Percentiles rank a stretch among this genome's conserved stretches.
Evolutionary conservation across 64 coral and sea anemone genomes (phyloP).

Genomic region (Trachythela sp.): DNA sequence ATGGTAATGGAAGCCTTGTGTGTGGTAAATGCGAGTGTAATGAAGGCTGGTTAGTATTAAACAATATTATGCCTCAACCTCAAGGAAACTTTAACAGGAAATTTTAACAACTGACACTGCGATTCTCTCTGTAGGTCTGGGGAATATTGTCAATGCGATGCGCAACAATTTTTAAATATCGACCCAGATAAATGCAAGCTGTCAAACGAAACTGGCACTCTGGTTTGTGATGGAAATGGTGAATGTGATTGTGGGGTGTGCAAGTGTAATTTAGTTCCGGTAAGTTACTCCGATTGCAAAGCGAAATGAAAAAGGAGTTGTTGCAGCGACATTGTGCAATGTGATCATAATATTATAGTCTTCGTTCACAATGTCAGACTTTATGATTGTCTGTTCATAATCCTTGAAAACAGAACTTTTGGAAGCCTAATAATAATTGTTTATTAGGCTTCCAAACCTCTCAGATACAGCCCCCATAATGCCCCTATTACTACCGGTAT

Average conservation of each 20-base stretch:
- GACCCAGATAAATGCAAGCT: background rate
- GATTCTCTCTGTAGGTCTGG: background rate
- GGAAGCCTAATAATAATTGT: too few relatives aligned
- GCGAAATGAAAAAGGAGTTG: background rate
- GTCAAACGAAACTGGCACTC: background rate
- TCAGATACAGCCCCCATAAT: too few relatives aligned
- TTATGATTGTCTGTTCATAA: too few relatives aligned
- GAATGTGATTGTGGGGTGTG: constrained; percentile 3
- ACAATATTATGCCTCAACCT: too few relatives aligned
- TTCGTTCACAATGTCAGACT: too few relatives aligned
- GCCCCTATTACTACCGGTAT: too few relatives aligned
- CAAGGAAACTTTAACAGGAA: too few relatives aligned
- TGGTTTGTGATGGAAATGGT: background rate
- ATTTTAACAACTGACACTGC: too few relatives aligned
- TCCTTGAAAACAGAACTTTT: too few relatives aligned
- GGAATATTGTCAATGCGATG: background rate
- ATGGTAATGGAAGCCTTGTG: background rate
- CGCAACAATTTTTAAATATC: background rate
- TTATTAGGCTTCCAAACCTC: too few relatives aligned
- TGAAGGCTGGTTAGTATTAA: background rate
- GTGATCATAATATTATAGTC: too few relatives aligned
- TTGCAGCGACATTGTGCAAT: too few relatives aligned
- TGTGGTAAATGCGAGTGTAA: background rate
- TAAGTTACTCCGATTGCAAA: background rate
- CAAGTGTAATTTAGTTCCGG: background rate